Base-by-base conservation (phyloP, 2,113 vertebrate genomes). In the Arothron firmamentum region DNA sequence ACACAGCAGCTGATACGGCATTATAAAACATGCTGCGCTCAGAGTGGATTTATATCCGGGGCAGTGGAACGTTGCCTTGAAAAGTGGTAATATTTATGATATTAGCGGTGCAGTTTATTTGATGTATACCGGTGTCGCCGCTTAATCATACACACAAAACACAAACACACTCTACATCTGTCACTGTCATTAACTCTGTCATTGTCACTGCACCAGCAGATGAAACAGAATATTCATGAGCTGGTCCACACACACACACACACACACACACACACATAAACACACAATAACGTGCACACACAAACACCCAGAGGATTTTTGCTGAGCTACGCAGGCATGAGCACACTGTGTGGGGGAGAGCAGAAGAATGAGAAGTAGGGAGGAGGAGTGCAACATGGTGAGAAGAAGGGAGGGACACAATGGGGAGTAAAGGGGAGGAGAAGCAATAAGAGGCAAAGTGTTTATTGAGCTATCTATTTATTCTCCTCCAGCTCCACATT, bases 391-490 rank as follows among this genome's bases (percentile, higher is more conserved):
- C 31, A 65, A 57, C 43, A 62, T 28, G 18, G 50, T 62, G 56
- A 62, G 65, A 72, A 52, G 56, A 62, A 59, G 66, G 67, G 73
- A 70, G 63, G 67, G 79, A 65, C 71, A 75, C 66, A 20, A 60
- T 56, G 66, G 67, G 77, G 73, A 80, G 75, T 70, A 70, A 77
- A 78, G 80, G 76, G 81, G 83, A 81, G 78, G 87, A 82, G 80
- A 86, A 86, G 89, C 86, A 89, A 90, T 90, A 89, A 88, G 86
- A 89, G 71, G 84, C 85, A 88, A 90, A 90, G 87, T 88, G 88
- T 91, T 92, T 92, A 91, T 90, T 91, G 88, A 91, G 89, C 86
- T 85, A 88, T 90, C 88, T 88, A 90, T 92, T 92, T 90, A 90
- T 90, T 91, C 87, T 87, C 85, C 89, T 86, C 86, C 87, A 90